A percentile compares a stretch with the other conserved stretches of the same genome.
Conservation (phyloP, 30 jellyfish, hydroid and myxozoan genomes). For the Clytia hemisphaerica region DNA sequence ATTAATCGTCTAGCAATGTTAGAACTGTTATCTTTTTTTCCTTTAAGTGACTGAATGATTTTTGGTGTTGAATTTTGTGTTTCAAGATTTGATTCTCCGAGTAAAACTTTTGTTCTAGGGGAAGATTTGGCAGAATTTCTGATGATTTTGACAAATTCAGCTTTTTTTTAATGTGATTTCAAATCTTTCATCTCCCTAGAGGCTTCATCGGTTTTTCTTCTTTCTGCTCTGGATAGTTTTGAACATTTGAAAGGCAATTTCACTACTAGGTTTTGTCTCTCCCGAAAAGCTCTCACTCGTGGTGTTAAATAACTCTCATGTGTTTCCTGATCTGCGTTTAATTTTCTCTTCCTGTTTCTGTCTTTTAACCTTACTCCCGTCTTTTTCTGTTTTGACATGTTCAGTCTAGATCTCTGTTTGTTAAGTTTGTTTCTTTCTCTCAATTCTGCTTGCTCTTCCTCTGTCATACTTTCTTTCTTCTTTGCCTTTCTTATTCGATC, state of each 20-base stretch:
- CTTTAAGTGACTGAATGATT: constrained; percentile 14
- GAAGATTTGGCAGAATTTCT: constrained; percentile 22
- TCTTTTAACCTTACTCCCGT: constrained; percentile 33
- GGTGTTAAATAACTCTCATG: constrained; percentile 27
- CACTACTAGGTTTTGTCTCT: constrained; percentile 24
- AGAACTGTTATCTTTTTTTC: constrained; percentile 40
- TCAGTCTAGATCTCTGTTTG: constrained; percentile 20
- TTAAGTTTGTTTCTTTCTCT: constrained; percentile 14
- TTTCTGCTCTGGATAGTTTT: too few relatives aligned
- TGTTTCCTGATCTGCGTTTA: constrained; percentile 22
- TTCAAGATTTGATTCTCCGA: constrained; percentile 25
- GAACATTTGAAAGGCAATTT: constrained; percentile 26
- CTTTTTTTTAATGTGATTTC: too few relatives aligned
- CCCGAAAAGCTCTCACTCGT: constrained; percentile 34
- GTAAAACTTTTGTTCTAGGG: constrained; percentile 25
- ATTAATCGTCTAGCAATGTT: constrained; percentile 37
- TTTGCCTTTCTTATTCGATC: too few relatives aligned
- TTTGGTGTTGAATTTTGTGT: constrained; percentile 19
- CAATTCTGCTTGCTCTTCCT: constrained; percentile 29
- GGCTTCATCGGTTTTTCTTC: too few relatives aligned
- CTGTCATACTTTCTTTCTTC: constrained; percentile 27
- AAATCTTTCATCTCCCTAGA: too few relatives aligned
- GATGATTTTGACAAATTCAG: too few relatives aligned
- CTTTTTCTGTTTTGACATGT: constrained; percentile 28
- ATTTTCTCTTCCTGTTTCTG: constrained; percentile 24